Base-by-base conservation (phyloP, 1,140 invertebrate genomes). In the Scaptomyza pallida region DNA sequence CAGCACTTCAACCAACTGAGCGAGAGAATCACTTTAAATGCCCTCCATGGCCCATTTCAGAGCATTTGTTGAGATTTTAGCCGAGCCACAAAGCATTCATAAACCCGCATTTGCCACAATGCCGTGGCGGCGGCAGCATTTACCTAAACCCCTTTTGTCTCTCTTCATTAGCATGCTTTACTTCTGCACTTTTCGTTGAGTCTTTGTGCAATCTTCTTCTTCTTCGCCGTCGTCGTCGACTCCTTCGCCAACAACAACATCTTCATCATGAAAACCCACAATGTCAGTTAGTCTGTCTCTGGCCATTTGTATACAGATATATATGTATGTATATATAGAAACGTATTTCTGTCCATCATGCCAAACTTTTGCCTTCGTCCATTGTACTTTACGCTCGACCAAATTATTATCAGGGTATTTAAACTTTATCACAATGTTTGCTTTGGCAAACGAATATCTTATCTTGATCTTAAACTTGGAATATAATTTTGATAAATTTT, bases 91-190 rank as follows among this genome's bases (percentile, higher is more conserved):
- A 64, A 70, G 60, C 60, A 70, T 70, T 70, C 67, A 70, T 64
- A 70, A 70, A 26, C 60, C 64, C 56, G 64, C 64, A 68, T 68
- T 61, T 12, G 30, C 65, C 51, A 51, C 56, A 73, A 52, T 61
- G 37, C 21, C 40, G 35, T 57, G 45, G n/a, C 2, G n/a, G 48
- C n/a, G 45, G n/a, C 2, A 10, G 48, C n/a, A 2, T 37, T n/a
- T 45, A 17, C 47, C 47, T 10, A 74, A 61, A n/a, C n/a, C 23
- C 47, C 48, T 50, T 65, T 80, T 80, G 48, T 60, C 72, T 48
- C 6, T 26, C 72, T 56, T 72, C 43, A 80, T 80, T 80, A 75
- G 62, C 57, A 40, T 55, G 23, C 44, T 57, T 55, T 71, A 60
- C 56, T 57, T 55, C 19, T 21, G 15, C 40, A 50, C 40, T 30